phyloP scores from a whole-genome alignment of 1,140 invertebrate species.

The Pissodes strobi region DNA sequence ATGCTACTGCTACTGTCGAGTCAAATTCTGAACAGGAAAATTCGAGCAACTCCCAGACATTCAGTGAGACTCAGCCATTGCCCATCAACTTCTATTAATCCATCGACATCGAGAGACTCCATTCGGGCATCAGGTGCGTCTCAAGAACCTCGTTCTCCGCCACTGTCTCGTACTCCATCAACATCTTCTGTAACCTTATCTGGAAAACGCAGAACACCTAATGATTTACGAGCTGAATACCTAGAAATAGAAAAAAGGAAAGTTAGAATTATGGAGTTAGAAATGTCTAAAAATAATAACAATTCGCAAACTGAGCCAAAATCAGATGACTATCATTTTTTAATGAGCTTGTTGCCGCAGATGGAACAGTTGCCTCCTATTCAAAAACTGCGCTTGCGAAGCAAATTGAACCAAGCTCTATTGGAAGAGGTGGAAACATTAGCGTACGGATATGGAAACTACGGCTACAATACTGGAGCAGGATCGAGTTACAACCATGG shows the following conservation, averaged over 20 bases:
- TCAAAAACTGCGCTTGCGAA: background rate
- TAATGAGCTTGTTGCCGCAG: too few species aligned
- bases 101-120: background rate
- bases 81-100: background rate
- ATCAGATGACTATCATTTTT: background rate
- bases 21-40: background rate
- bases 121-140: too few species aligned
- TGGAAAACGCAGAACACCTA: background rate
- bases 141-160: background rate
- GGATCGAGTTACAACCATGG: background rate
- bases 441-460: background rate
- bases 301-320: background rate
- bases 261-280: background rate
- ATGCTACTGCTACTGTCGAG: background rate
- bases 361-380: background rate
- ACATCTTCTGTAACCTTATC: too few species aligned
- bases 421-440: background rate
- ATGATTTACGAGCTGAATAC: background rate
- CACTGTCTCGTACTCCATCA: background rate
- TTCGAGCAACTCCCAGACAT: background rate
- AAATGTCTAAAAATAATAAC: background rate
- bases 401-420: background rate
- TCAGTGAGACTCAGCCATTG: background rate
- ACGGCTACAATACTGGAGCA: background rate
- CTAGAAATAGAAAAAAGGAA: background rate